These are phyloP conservation scores for Hydrocynus forskahlii DNA, from an alignment of 2,797 vertebrate species.

Conservation along the genomic window DNA sequence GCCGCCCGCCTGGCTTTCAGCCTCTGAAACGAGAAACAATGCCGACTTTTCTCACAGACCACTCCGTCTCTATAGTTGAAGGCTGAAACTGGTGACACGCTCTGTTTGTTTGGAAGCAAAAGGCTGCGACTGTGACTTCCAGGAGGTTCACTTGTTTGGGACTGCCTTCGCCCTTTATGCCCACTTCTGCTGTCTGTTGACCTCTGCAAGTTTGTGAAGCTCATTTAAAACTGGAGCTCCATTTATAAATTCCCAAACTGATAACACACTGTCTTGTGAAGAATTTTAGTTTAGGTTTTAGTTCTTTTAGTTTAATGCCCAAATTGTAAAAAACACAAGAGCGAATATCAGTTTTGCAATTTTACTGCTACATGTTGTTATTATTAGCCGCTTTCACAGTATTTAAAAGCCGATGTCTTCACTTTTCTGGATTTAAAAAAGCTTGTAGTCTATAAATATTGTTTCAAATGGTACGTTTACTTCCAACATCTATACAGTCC, in stretches of 20 bases:
- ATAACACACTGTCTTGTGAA: neutral
- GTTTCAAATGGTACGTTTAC: no score
- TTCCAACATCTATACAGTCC: no score
- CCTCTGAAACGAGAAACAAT: conserved; percentile 12
- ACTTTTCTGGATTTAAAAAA: no score
- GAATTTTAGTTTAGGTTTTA: neutral
- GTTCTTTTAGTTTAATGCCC: no score
- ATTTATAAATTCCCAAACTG: neutral
- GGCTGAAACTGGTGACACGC: conserved; percentile 2
- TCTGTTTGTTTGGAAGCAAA: neutral
- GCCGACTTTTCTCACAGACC: conserved; percentile 2
- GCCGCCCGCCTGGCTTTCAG: conserved; percentile 27
- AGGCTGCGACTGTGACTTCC: conserved; percentile 6
- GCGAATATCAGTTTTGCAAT: no score
- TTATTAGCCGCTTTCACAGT: no score
- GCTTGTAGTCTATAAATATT: no score
- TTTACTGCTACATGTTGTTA: no score
- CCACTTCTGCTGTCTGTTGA: conserved; percentile 17
- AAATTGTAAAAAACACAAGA: no score
- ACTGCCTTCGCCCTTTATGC: neutral
- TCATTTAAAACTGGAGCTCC: conserved; percentile 5
- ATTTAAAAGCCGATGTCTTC: no score
- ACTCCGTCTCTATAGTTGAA: neutral
- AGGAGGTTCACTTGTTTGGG: neutral
- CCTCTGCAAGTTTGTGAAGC: conserved; percentile 10